Evolutionary conservation across 2,113 vertebrate species (phyloP).

Genomic region (Pachycephala philippinensis): DNA sequence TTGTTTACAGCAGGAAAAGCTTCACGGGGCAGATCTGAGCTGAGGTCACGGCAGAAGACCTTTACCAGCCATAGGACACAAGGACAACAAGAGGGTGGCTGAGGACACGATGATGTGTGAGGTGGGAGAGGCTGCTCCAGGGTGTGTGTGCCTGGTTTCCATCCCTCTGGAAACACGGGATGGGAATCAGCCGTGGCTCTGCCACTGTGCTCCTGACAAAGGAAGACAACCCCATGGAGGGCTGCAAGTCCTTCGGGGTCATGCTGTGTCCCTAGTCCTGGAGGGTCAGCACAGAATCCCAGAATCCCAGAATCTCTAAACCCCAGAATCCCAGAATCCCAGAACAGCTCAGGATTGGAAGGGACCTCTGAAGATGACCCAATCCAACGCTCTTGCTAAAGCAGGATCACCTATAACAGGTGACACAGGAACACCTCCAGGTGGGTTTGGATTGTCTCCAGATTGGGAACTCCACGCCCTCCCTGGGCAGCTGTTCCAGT

Average conservation of each 20-base stretch:
- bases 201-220: background rate
- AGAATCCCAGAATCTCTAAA: background rate
- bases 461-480: accelerated
- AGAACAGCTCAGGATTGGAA: background rate
- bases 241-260: background rate
- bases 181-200: background rate
- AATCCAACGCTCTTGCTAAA: background rate
- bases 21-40: background rate
- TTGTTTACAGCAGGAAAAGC: background rate
- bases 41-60: background rate
- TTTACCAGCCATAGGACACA: background rate
- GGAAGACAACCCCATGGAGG: background rate
- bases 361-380: background rate
- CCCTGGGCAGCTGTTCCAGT: background rate
- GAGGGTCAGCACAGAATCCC: background rate
- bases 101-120: background rate
- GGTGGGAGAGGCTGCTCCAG: background rate
- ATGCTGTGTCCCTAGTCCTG: accelerated
- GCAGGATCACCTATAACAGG: background rate
- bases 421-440: accelerated
- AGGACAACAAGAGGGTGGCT: background rate
- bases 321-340: too few relatives aligned
- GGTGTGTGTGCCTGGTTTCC: accelerated
- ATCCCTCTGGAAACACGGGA: accelerated
- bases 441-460: background rate